Evolutionary conservation across 2,888 invertebrate genomes (phyloP).

Genomic region (Onthophagus sagittarius): DNA sequence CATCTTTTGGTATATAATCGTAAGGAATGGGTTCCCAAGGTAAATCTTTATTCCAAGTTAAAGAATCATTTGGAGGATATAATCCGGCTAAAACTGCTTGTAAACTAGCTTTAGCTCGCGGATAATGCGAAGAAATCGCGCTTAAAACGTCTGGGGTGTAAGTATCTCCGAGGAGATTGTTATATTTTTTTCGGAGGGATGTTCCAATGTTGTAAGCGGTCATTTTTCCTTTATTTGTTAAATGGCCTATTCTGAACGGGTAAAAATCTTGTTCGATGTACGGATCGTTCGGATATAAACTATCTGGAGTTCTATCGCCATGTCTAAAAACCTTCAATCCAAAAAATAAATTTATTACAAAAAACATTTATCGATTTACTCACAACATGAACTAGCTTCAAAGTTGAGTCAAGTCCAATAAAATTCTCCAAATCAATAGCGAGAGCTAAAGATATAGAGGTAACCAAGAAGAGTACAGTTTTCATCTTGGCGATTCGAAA

Average conservation of each 20-base stretch:
- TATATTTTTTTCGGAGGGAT: slow-evolving; percentile 18
- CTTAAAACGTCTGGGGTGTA: slow-evolving; percentile 10
- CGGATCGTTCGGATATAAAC: slow-evolving; percentile 66
- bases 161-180: slow-evolving; percentile 17
- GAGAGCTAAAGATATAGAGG: background rate
- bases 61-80: slow-evolving; percentile 13
- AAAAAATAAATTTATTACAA: background rate
- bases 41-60: slow-evolving; percentile 17
- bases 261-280: slow-evolving; percentile 58
- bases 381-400: background rate
- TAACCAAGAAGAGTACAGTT: background rate
- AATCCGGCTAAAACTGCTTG: slow-evolving; percentile 21
- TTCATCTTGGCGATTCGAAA: background rate
- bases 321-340: slow-evolving; percentile 62
- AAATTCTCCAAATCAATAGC: background rate
- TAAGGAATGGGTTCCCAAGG: slow-evolving; percentile 21
- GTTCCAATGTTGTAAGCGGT: slow-evolving; percentile 19
- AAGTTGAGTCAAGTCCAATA: background rate
- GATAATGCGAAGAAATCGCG: slow-evolving; percentile 17
- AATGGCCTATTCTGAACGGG: slow-evolving; percentile 70
- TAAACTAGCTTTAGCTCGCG: slow-evolving; percentile 16
- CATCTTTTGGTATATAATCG: slow-evolving; percentile 6
- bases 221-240: slow-evolving; percentile 52
- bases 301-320: slow-evolving; percentile 68
- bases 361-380: background rate